phyloP scores from a whole-genome alignment of 2,888 invertebrate genomes.

The Archips xylosteana region DNA sequence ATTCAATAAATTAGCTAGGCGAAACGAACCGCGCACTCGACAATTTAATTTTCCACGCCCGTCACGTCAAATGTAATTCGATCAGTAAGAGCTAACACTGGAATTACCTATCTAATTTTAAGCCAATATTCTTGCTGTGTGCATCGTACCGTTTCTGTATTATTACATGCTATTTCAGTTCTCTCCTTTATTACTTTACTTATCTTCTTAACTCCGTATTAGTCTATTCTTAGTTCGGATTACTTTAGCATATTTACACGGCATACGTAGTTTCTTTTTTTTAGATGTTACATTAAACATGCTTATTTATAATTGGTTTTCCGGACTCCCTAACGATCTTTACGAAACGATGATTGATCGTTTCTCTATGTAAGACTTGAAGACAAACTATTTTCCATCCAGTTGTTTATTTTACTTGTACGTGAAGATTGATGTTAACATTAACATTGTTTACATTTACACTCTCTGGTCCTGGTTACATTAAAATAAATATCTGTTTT shows the following conservation, averaged over 20 bases:
- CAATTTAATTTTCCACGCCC: slow-evolving; percentile 49
- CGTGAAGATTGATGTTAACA: slow-evolving; percentile 30
- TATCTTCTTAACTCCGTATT: not conserved
- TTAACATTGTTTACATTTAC: slow-evolving; percentile 18
- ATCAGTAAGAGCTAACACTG: slow-evolving; percentile 27
- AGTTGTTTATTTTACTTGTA: slow-evolving; percentile 23
- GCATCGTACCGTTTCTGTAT: not conserved
- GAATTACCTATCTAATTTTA: slow-evolving; percentile 31
- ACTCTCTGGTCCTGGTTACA: slow-evolving; percentile 18
- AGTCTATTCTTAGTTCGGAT: slow-evolving; percentile 6
- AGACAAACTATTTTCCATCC: slow-evolving; percentile 32
- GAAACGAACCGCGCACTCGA: slow-evolving; percentile 57
- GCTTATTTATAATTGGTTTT: slow-evolving; percentile 9
- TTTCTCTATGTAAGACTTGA: slow-evolving; percentile 17
- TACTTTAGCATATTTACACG: not conserved
- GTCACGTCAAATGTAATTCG: slow-evolving; percentile 34
- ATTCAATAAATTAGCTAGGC: slow-evolving; percentile 62
- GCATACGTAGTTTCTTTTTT: not conserved
- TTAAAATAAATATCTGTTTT: slow-evolving; percentile 26
- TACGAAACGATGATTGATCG: slow-evolving; percentile 28
- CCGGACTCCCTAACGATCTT: slow-evolving; percentile 2
- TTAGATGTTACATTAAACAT: not conserved
- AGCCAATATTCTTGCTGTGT: slow-evolving; percentile 7
- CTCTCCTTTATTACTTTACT: not conserved
- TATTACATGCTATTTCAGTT: not conserved